A percentile compares a stretch with the other conserved stretches of the same genome.
Conservation (phyloP, 2,797 vertebrate species). For the Arctocebus calabarensis region DNA sequence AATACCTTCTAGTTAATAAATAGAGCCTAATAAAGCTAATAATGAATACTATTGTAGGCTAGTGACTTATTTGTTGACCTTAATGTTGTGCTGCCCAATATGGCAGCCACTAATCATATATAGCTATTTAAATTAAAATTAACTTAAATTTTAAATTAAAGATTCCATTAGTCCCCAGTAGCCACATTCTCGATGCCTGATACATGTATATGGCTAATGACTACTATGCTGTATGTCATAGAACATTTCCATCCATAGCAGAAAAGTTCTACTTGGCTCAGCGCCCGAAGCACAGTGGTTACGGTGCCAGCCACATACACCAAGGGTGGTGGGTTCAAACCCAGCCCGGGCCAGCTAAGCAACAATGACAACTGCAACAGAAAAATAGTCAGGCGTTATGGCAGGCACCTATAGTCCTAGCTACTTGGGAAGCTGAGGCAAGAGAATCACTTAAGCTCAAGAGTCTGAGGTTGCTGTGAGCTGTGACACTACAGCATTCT, state of each 20-base stretch:
- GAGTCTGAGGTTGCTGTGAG: no score
- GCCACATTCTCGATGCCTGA: background rate
- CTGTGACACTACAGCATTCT: no score
- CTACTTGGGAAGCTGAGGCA: no score
- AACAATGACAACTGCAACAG: no score
- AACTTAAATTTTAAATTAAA: conserved; percentile 38
- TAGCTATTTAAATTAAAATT: conserved; percentile 19
- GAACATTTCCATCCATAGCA: background rate
- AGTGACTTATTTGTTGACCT: background rate
- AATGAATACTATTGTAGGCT: background rate
- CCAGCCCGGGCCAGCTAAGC: no score
- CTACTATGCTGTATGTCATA: background rate
- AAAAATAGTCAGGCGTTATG: no score
- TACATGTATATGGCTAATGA: background rate
- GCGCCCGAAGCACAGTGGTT: no score
- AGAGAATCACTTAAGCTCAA: no score
- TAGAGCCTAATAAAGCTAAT: background rate
- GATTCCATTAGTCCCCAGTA: background rate
- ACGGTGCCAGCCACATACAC: no score
- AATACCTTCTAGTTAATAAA: conserved; percentile 27
- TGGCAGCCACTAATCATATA: background rate
- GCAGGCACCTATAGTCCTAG: no score
- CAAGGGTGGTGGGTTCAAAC: no score
- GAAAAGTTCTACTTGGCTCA: background rate
- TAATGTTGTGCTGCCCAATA: background rate